A percentile compares a stretch with the other conserved stretches of the same genome.
phyloP scores from a whole-genome alignment of 1,140 invertebrate genomes.

The Penaeus chinensis region DNA sequence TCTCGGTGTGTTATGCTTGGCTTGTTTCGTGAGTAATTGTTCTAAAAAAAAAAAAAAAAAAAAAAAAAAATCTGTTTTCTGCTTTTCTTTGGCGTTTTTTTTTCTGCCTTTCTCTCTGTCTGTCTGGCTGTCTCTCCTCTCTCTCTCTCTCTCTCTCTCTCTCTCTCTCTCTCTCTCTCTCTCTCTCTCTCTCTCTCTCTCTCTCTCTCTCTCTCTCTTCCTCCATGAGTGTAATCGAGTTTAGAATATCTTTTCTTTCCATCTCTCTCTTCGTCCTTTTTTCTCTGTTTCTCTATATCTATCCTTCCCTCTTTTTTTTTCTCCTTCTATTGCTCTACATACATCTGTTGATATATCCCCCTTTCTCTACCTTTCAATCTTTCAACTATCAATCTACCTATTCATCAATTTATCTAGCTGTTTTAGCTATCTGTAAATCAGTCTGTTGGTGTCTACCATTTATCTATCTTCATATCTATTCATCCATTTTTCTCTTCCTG shows the following conservation, averaged over 20 bases:
- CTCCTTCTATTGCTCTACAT: neutral
- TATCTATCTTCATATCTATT: no score
- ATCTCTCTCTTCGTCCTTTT: neutral
- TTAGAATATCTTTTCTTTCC: neutral
- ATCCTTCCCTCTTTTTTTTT: neutral
- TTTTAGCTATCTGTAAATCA: no score
- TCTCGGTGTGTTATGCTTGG: no score
- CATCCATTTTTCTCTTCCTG: no score
- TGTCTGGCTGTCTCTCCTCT: neutral
- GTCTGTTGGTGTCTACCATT: no score
- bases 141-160: constrained; percentile 30
- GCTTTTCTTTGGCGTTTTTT: neutral
- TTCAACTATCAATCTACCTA: no score
- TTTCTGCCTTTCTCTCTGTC: neutral
- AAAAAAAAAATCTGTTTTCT: neutral
- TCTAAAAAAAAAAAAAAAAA: no score
- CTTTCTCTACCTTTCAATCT: no score
- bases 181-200: constrained; percentile 33
- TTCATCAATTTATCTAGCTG: no score
- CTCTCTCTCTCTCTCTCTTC: constrained; percentile 20
- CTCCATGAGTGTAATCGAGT: neutral
- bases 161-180: constrained; percentile 26
- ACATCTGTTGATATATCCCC: no score
- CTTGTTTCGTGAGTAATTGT: no score
- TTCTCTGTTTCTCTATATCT: neutral